phyloP scores from a whole-genome alignment of 2,888 invertebrate genomes.

The Thecocarcelia acutangulata region DNA sequence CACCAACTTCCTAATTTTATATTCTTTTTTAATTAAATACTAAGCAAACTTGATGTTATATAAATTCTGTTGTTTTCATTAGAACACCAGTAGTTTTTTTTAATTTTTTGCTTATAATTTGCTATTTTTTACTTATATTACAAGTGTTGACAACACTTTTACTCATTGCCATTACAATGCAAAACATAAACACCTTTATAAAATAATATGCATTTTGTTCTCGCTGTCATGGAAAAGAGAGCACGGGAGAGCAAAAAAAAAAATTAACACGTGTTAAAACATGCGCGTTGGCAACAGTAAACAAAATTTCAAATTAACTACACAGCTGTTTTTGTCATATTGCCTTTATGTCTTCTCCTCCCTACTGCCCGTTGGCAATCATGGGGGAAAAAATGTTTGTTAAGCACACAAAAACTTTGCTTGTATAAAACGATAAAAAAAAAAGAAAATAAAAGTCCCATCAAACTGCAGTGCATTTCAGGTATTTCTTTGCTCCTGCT shows the following conservation, averaged over 20 bases:
- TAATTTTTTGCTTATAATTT: no score
- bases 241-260: not conserved
- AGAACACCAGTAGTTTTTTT: no score
- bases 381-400: conserved; percentile 2
- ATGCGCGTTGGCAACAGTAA: conserved; percentile 49
- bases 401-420: conserved; percentile 7
- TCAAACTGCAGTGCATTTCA: not conserved
- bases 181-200: not conserved
- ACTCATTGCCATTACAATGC: not conserved
- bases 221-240: not conserved
- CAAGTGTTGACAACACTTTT: conserved; percentile 10
- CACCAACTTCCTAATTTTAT: no score
- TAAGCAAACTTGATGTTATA: no score
- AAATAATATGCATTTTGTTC: not conserved
- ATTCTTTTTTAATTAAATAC: no score
- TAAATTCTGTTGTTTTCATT: no score
- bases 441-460: not conserved
- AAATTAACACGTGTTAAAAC: not conserved
- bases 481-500: conserved; percentile 65
- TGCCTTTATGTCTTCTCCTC: conserved; percentile 34
- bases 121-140: no score
- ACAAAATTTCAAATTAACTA: conserved; percentile 51
- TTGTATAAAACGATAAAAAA: not conserved
- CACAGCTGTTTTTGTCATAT: conserved; percentile 65
- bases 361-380: conserved; percentile 38